Conservation (phyloP, 1,140 invertebrate species). For the Lepeophtheirus salmonis region DNA sequence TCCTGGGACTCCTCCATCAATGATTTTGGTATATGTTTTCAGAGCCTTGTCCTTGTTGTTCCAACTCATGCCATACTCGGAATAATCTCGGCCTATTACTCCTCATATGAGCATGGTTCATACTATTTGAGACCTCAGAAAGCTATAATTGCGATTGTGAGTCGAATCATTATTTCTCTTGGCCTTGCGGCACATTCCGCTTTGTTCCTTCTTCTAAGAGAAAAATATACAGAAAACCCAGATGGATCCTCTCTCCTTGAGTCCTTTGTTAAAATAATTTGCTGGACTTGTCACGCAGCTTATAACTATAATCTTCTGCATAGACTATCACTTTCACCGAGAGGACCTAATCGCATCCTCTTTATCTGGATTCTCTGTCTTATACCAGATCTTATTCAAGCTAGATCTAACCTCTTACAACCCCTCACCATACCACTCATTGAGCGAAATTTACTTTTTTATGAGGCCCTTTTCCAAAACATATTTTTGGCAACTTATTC, state of each 20-base stretch:
- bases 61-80: conserved; percentile 40
- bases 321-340: neutral
- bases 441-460: conserved; percentile 21
- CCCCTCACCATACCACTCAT: neutral
- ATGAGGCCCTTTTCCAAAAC: conserved; percentile 23
- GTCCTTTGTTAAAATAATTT: conserved; percentile 35
- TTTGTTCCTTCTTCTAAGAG: conserved; percentile 35
- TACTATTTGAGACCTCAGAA: conserved; percentile 33
- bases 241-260: conserved; percentile 40
- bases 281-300: conserved; percentile 28
- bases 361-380: neutral
- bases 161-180: conserved; percentile 40
- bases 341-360: neutral
- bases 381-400: neutral
- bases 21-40: conserved; percentile 59
- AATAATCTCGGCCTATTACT: conserved; percentile 50
- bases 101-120: conserved; percentile 39
- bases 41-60: conserved; percentile 44
- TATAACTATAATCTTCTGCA: neutral
- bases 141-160: conserved; percentile 39
- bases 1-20: conserved; percentile 21
- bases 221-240: conserved; percentile 31
- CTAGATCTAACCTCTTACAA: neutral
- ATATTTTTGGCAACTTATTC: conserved; percentile 25
- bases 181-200: conserved; percentile 42